A percentile compares a stretch with the other conserved stretches of the same genome.
Conservation (phyloP, 2,797 vertebrate species). For the Pipistrellus pipistrellus region DNA sequence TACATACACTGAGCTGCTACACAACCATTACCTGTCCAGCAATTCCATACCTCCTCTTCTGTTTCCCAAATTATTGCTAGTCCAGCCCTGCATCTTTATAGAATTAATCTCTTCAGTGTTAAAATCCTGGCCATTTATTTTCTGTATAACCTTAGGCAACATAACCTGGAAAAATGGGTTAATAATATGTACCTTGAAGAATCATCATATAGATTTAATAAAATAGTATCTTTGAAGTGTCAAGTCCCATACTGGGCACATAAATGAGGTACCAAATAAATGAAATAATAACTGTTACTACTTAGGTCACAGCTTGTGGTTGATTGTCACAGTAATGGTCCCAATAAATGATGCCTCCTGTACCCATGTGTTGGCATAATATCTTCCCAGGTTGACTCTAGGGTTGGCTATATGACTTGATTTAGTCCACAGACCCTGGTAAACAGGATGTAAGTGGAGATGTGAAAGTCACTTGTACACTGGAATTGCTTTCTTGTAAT, state of each 20-base stretch:
- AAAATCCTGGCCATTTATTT: background rate
- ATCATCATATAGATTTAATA: constrained; percentile 8
- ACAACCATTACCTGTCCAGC: background rate
- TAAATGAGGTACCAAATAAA: background rate
- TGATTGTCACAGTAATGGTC: background rate
- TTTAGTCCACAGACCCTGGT: background rate
- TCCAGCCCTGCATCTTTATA: background rate
- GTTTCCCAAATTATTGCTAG: background rate
- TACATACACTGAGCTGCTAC: background rate
- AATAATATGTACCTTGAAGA: background rate
- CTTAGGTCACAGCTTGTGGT: background rate
- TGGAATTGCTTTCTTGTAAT: background rate
- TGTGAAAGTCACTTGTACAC: background rate
- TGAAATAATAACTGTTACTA: background rate
- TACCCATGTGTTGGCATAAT: background rate
- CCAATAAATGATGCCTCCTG: background rate
- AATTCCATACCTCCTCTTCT: background rate
- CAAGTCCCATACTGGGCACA: background rate
- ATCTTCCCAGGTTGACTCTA: background rate
- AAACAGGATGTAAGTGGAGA: constrained; percentile 1
- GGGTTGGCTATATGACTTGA: background rate
- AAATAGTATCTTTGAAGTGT: background rate
- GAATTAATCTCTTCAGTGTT: background rate
- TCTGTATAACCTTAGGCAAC: background rate
- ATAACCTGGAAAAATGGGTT: background rate